Conservation (phyloP, 1,140 invertebrate genomes). For the Delia radicum region DNA sequence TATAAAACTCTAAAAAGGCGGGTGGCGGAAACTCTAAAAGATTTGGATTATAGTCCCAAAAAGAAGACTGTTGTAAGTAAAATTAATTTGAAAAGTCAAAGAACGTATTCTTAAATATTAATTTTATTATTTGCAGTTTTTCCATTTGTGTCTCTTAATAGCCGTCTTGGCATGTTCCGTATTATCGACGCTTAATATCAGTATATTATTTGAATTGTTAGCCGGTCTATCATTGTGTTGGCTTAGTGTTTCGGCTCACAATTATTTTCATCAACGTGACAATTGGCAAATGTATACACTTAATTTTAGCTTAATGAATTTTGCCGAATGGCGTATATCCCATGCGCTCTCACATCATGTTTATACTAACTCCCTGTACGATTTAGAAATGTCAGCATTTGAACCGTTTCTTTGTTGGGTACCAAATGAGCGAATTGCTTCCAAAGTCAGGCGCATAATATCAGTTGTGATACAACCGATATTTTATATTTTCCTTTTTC, state of each 20-base stretch:
- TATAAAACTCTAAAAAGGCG: conserved; percentile 43
- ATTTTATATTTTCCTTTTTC: conserved; percentile 56
- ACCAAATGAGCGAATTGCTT: conserved; percentile 58
- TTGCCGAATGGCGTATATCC: conserved; percentile 71
- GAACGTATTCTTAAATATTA: background rate
- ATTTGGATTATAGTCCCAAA: conserved; percentile 42
- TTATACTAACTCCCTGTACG: conserved; percentile 76
- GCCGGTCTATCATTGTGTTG: conserved; percentile 62
- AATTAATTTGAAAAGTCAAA: background rate
- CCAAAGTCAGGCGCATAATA: conserved; percentile 48
- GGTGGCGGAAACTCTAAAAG: conserved; percentile 59
- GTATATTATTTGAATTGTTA: conserved; percentile 51
- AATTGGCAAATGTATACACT: conserved; percentile 82
- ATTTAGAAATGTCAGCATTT: conserved; percentile 70
- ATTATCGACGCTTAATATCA: conserved; percentile 57
- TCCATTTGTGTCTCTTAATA: conserved; percentile 53
- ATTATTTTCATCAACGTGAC: conserved; percentile 78
- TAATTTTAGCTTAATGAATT: conserved; percentile 66
- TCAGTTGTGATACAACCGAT: conserved; percentile 59
- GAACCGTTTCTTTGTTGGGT: conserved; percentile 71
- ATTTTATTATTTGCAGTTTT: conserved; percentile 30
- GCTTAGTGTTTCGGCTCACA: conserved; percentile 67
- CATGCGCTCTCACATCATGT: conserved; percentile 79
- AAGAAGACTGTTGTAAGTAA: conserved; percentile 40
- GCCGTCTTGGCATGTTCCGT: conserved; percentile 59